phyloP scores from a whole-genome alignment of 2,888 invertebrate genomes.

The Phania funesta region DNA sequence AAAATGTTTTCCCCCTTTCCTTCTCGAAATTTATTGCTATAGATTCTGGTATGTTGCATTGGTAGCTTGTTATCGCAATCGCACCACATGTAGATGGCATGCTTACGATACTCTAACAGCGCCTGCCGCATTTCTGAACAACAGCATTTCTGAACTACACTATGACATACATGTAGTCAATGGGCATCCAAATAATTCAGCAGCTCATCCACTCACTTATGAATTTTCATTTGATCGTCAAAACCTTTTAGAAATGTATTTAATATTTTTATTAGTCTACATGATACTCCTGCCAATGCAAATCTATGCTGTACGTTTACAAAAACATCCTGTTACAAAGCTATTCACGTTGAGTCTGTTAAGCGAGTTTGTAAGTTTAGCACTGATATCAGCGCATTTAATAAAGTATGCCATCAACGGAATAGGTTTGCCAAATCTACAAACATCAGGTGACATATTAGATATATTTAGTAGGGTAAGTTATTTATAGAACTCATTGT shows the following conservation, averaged over 20 bases:
- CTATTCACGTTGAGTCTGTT: slow-evolving; percentile 93
- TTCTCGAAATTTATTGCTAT: slow-evolving; percentile 66
- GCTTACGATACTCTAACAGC: slow-evolving; percentile 82
- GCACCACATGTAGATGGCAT: slow-evolving; percentile 91
- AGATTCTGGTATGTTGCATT: slow-evolving; percentile 98
- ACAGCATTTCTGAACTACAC: slow-evolving; percentile 74
- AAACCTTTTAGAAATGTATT: slow-evolving; percentile 94
- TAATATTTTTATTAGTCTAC: slow-evolving; percentile 93
- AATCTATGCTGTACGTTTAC: slow-evolving; percentile 92
- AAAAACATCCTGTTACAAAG: slow-evolving; percentile 94
- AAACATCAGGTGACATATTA: slow-evolving; percentile 94
- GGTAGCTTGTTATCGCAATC: slow-evolving; percentile 94
- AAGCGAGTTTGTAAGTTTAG: slow-evolving; percentile 91
- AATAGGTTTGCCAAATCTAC: slow-evolving; percentile 89
- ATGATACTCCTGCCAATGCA: slow-evolving; percentile 93
- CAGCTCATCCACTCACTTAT: slow-evolving; percentile 92
- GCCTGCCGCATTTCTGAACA: slow-evolving; percentile 64
- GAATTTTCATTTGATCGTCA: slow-evolving; percentile 98
- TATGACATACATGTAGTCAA: slow-evolving; percentile 98
- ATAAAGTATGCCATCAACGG: slow-evolving; percentile 96
- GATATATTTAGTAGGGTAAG: slow-evolving; percentile 94
- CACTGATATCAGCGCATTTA: slow-evolving; percentile 93
- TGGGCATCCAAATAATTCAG: slow-evolving; percentile 93
- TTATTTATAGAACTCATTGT: slow-evolving; percentile 45
- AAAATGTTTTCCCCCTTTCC: no score